These are phyloP conservation scores for Kryptolebias marmoratus DNA, from an alignment of 2,113 vertebrate genomes.

Conservation along the genomic window DNA sequence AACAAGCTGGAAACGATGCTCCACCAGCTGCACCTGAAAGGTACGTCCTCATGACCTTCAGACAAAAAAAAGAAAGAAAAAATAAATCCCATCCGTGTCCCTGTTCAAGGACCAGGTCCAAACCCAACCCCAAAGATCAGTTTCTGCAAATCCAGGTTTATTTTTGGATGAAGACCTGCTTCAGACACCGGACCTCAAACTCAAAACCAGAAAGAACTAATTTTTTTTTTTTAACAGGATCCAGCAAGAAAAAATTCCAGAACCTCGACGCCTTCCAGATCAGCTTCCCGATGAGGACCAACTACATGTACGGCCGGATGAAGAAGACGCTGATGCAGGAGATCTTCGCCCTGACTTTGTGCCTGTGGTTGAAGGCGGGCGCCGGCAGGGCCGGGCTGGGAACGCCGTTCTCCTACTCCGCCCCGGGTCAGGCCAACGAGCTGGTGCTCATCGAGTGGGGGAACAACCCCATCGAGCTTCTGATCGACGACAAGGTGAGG, in stretches of 20 bases:
- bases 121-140: too few relatives aligned
- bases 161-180: too few relatives aligned
- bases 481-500: constrained; percentile 81
- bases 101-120: too few relatives aligned
- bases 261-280: constrained; percentile 76
- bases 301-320: constrained; percentile 82
- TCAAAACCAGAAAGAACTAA: too few relatives aligned
- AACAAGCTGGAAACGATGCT: constrained; percentile 78
- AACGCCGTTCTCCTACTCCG: constrained; percentile 84
- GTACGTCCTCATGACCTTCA: constrained; percentile 25
- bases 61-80: not conserved
- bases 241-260: constrained; percentile 53
- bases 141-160: too few relatives aligned
- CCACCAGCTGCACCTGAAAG: constrained; percentile 76
- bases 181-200: too few relatives aligned
- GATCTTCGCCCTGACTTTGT: constrained; percentile 82
- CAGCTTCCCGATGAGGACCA: constrained; percentile 82
- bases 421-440: constrained; percentile 82
- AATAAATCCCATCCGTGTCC: not conserved
- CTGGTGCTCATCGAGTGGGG: constrained; percentile 85
- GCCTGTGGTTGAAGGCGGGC: constrained; percentile 80
- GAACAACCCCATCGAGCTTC: constrained; percentile 81
- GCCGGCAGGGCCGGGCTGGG: constrained; percentile 69
- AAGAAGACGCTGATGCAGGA: constrained; percentile 79
- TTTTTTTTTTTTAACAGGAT: constrained; percentile 54